These are phyloP conservation scores for Tetramorium parvispinum DNA, from an alignment of 1,140 invertebrate genomes.

Conservation along the genomic window DNA sequence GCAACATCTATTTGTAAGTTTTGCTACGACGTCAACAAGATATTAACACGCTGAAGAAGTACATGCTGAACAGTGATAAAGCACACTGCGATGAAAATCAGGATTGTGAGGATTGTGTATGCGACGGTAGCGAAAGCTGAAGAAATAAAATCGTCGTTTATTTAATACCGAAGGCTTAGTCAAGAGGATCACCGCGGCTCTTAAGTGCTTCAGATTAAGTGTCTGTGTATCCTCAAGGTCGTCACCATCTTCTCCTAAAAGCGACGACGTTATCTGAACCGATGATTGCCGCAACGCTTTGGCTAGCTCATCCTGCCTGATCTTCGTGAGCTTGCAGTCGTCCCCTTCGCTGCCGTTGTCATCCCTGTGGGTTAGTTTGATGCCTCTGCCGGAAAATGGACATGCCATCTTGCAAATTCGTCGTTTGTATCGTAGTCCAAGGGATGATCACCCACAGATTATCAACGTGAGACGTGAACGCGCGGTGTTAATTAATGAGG, in stretches of 20 bases:
- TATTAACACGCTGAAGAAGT: not conserved
- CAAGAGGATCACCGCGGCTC: slow-evolving; percentile 86
- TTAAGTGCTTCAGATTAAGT: slow-evolving; percentile 87
- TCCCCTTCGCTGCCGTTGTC: slow-evolving; percentile 36
- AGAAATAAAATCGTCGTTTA: slow-evolving; percentile 14
- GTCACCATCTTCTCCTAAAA: slow-evolving; percentile 83
- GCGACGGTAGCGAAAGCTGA: not conserved
- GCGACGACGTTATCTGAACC: slow-evolving; percentile 84
- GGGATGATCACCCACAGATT: not conserved
- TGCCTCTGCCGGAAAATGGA: slow-evolving; percentile 80
- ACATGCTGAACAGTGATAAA: slow-evolving; percentile 1
- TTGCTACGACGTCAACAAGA: not conserved
- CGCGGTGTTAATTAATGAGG: slow-evolving; percentile 41
- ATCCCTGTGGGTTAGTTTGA: slow-evolving; percentile 67
- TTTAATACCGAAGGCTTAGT: slow-evolving; percentile 87
- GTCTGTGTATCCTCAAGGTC: slow-evolving; percentile 86
- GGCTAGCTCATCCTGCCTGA: slow-evolving; percentile 70
- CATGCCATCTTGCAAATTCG: slow-evolving; percentile 80
- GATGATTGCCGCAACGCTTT: slow-evolving; percentile 84
- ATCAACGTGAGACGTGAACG: not conserved
- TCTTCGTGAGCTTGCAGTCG: slow-evolving; percentile 32
- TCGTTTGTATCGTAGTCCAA: slow-evolving; percentile 26
- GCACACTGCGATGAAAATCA: not conserved
- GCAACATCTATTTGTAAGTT: not conserved
- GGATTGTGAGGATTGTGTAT: not conserved